phyloP scores from a whole-genome alignment of 1,140 invertebrate genomes.

The Ditylenchus dipsaci region DNA sequence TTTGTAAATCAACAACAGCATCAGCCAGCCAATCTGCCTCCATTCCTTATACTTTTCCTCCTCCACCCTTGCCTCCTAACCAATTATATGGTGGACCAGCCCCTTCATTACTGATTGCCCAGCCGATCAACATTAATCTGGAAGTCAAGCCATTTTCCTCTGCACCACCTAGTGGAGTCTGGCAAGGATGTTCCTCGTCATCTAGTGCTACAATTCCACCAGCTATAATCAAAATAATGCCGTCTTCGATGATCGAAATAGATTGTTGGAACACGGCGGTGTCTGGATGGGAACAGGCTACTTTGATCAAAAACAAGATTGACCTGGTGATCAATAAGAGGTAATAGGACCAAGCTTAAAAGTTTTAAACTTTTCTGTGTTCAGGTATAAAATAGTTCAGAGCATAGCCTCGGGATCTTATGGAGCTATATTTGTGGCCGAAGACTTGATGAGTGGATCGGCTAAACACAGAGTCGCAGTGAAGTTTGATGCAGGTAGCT shows the following conservation, averaged over 20 bases:
- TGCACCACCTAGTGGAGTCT: background rate
- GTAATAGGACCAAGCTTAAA: background rate
- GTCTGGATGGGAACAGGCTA: constrained; percentile 35
- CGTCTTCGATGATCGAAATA: constrained; percentile 1
- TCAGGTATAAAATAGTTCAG: constrained; percentile 38
- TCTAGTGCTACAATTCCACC: background rate
- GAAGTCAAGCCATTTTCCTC: background rate
- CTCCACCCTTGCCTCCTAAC: background rate
- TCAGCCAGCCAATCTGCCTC: too few species aligned
- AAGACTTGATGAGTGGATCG: constrained; percentile 24
- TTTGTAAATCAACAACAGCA: too few species aligned
- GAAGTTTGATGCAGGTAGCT: constrained; percentile 40
- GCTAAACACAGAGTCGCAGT: constrained; percentile 31
- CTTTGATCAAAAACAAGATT: constrained; percentile 43
- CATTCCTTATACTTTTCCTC: background rate
- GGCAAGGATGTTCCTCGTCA: background rate
- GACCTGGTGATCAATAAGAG: constrained; percentile 39
- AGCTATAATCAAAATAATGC: background rate
- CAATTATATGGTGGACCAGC: background rate
- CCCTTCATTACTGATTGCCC: background rate
- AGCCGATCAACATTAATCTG: background rate
- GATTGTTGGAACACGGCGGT: constrained; percentile 32
- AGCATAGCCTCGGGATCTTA: constrained; percentile 41
- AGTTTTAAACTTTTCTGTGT: constrained; percentile 4
- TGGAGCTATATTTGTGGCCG: constrained; percentile 37